These are phyloP conservation scores for Tragulus kanchil DNA, from an alignment of 2,113 vertebrate genomes.

Conservation along the genomic window DNA sequence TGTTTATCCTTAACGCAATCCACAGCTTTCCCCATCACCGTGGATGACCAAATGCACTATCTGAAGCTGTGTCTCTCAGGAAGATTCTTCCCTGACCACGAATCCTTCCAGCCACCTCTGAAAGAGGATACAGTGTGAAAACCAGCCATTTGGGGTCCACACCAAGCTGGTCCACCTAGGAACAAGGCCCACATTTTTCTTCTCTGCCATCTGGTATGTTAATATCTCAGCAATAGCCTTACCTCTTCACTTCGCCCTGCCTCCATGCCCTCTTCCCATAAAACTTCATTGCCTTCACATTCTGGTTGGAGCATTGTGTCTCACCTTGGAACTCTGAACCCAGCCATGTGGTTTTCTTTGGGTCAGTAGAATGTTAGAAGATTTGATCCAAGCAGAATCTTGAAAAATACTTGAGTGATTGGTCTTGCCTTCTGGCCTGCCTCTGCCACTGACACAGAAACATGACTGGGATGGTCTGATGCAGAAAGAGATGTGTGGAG, in stretches of 20 bases:
- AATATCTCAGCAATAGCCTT: background rate
- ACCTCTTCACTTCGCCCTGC: background rate
- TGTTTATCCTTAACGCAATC: background rate
- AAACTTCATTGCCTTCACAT: background rate
- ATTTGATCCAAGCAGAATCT: background rate
- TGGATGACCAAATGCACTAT: background rate
- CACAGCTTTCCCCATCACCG: background rate
- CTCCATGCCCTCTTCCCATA: background rate
- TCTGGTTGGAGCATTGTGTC: background rate
- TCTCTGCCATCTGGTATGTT: background rate
- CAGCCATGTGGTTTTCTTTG: conserved; percentile 4
- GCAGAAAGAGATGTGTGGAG: background rate
- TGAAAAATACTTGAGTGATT: conserved; percentile 18
- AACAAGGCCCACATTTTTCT: background rate
- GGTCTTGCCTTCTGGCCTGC: background rate
- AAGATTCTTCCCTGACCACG: background rate
- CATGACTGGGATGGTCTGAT: background rate
- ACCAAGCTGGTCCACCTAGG: background rate
- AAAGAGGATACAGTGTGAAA: background rate
- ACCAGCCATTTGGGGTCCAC: background rate
- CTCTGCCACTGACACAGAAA: background rate
- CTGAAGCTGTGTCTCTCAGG: background rate
- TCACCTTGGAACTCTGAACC: background rate
- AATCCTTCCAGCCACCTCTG: background rate
- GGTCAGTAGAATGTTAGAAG: background rate